A percentile compares a stretch with the other conserved stretches of the same genome.
These are phyloP conservation scores for Dunckerocampus dactyliophorus DNA, from an alignment of 2,113 vertebrate species.

Conservation along the genomic window DNA sequence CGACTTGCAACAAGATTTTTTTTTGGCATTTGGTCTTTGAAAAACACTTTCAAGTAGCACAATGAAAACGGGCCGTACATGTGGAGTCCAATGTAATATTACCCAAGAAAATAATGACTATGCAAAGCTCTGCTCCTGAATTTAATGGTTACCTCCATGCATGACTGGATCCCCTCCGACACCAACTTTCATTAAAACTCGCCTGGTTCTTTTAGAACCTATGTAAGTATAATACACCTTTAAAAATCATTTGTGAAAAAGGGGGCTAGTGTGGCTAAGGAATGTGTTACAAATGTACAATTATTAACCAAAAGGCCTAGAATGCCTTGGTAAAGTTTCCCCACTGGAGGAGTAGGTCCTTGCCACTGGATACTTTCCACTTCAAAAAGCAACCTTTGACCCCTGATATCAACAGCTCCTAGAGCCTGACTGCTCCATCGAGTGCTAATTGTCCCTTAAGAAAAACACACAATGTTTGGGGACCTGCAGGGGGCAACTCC, in stretches of 20 bases:
- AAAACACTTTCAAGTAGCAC: slow-evolving; percentile 2
- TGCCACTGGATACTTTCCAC: slow-evolving; percentile 46
- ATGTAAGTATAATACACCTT: not conserved
- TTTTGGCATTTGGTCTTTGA: not conserved
- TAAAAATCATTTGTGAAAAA: not conserved
- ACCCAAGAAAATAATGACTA: slow-evolving; percentile 4
- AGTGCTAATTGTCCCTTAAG: slow-evolving; percentile 45
- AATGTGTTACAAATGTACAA: slow-evolving; percentile 18
- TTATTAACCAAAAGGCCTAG: slow-evolving; percentile 30
- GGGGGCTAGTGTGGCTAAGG: no score
- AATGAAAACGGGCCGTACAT: not conserved
- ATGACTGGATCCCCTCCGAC: not conserved
- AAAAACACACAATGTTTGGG: slow-evolving; percentile 32
- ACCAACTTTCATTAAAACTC: slow-evolving; percentile 7
- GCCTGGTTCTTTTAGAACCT: not conserved
- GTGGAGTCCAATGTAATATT: not conserved
- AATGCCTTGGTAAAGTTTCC: slow-evolving; percentile 46
- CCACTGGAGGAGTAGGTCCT: slow-evolving; percentile 29
- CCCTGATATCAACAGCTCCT: slow-evolving; percentile 48
- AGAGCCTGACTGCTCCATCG: slow-evolving; percentile 38
- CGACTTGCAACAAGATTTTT: not conserved
- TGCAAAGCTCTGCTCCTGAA: slow-evolving; percentile 2
- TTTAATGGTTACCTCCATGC: slow-evolving; percentile 9
- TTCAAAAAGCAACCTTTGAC: slow-evolving; percentile 57
- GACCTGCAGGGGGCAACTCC: slow-evolving; percentile 11